Evolutionary conservation across 2,113 vertebrate genomes (phyloP).

Genomic region (Chamaea fasciata): DNA sequence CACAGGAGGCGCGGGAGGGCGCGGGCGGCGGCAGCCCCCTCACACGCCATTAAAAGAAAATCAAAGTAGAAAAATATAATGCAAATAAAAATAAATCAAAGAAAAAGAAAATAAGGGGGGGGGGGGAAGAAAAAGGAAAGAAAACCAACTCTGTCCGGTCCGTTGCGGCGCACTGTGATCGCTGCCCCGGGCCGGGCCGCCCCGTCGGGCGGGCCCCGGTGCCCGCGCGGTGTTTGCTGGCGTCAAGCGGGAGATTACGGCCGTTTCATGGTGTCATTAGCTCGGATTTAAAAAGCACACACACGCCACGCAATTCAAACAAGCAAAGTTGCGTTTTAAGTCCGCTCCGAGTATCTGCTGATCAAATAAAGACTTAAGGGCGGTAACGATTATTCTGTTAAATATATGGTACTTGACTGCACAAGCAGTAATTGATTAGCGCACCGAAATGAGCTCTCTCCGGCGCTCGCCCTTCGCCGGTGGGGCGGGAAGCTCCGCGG

Average conservation of each 20-base stretch:
- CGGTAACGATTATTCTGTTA: slow-evolving; percentile 74
- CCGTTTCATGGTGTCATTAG: not conserved
- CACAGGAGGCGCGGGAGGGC: slow-evolving; percentile 41
- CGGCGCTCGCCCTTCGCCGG: slow-evolving; percentile 6
- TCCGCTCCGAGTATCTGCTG: slow-evolving; percentile 65
- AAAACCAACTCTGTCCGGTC: too few species aligned
- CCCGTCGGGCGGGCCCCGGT: not conserved
- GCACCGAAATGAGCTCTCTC: slow-evolving; percentile 64
- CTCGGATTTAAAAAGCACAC: slow-evolving; percentile 39
- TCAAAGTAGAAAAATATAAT: not conserved
- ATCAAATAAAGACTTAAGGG: slow-evolving; percentile 74
- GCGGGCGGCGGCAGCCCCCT: not conserved
- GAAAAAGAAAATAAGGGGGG: not conserved
- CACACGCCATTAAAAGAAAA: not conserved
- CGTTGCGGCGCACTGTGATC: fast-evolving
- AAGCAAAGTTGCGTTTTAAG: slow-evolving; percentile 61
- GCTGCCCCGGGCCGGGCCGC: not conserved
- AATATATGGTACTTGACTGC: slow-evolving; percentile 71
- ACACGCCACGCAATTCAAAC: slow-evolving; percentile 16
- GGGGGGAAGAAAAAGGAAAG: not conserved
- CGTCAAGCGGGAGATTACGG: not conserved
- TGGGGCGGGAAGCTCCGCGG: not conserved
- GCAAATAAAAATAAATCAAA: not conserved
- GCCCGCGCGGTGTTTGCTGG: not conserved
- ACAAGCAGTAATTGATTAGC: slow-evolving; percentile 71